Conservation (phyloP, 2,888 invertebrate genomes). For the Lasioglossum pauxillum region DNA sequence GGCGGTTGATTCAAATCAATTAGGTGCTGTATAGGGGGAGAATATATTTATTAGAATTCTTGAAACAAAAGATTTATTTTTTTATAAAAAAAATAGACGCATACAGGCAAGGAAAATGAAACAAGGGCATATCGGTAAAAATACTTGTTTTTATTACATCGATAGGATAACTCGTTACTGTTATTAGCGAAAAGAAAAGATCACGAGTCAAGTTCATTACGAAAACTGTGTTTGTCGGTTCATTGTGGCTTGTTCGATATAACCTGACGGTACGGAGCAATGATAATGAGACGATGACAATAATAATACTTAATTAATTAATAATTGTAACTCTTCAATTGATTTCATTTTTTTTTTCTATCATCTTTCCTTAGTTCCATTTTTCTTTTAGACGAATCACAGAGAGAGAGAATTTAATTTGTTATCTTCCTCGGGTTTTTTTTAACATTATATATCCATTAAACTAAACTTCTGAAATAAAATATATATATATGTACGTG, state of each 20-base stretch:
- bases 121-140: constrained; percentile 69
- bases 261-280: constrained; percentile 55
- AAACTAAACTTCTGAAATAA: constrained; percentile 80
- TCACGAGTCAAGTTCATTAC: constrained; percentile 71
- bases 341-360: constrained; percentile 17
- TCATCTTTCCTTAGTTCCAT: constrained; percentile 42
- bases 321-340: constrained; percentile 56
- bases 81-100: background rate
- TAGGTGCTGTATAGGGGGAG: too few species aligned
- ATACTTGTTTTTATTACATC: constrained; percentile 78
- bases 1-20: background rate
- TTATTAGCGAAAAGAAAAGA: constrained; percentile 75
- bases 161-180: constrained; percentile 75
- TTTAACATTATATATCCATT: constrained; percentile 66
- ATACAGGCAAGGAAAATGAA: constrained; percentile 31
- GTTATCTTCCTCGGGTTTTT: constrained; percentile 64
- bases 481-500: constrained; percentile 75
- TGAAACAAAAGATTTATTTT: background rate
- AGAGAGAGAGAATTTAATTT: constrained; percentile 77
- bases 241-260: constrained; percentile 60
- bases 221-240: constrained; percentile 66
- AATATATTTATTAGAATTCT: background rate
- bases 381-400: constrained; percentile 77
- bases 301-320: constrained; percentile 59
- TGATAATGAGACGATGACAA: constrained; percentile 57